These are phyloP conservation scores for Heterodera schachtii DNA, from an alignment of 1,140 invertebrate species.

Conservation along the genomic window DNA sequence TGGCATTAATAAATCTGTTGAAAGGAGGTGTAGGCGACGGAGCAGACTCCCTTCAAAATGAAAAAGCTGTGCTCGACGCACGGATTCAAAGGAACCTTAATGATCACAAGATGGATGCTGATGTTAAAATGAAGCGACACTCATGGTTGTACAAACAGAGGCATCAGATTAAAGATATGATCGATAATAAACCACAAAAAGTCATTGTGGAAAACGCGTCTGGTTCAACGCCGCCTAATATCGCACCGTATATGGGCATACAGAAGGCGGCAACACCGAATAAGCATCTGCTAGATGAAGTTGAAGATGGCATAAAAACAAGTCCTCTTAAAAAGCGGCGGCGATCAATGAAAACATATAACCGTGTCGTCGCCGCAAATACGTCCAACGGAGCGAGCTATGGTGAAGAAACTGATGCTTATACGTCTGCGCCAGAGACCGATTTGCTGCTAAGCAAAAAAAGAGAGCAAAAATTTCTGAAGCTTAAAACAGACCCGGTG, in stretches of 20 bases:
- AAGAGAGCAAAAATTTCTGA: too few relatives aligned
- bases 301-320: slow-evolving; percentile 12
- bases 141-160: slow-evolving; percentile 12
- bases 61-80: background rate
- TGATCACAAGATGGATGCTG: background rate
- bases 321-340: slow-evolving; percentile 1
- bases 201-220: background rate
- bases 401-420: too few relatives aligned
- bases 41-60: background rate
- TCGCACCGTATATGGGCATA: background rate
- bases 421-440: too few relatives aligned
- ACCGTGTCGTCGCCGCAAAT: too few relatives aligned
- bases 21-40: slow-evolving; percentile 1
- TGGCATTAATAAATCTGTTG: slow-evolving; percentile 10
- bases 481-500: background rate
- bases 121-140: background rate
- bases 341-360: background rate
- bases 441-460: too few relatives aligned
- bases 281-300: background rate
- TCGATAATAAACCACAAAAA: slow-evolving; percentile 22
- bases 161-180: background rate
- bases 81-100: background rate
- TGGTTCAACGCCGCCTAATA: background rate
- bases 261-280: background rate
- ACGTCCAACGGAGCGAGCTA: too few relatives aligned